Evolutionary conservation across 2,888 invertebrate species (phyloP).

Genomic region (Apamea epomidion): DNA sequence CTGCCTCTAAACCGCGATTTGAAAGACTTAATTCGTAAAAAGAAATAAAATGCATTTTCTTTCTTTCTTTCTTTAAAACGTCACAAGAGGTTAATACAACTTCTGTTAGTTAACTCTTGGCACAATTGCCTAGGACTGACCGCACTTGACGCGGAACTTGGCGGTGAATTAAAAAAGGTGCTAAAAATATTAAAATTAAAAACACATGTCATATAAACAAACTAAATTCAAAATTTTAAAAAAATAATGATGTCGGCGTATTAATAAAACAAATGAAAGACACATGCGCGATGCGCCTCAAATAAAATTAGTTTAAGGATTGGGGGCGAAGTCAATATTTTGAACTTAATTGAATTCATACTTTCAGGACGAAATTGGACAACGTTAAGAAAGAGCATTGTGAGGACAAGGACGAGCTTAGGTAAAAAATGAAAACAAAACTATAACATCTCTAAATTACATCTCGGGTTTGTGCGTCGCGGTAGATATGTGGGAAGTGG

Average conservation of each 20-base stretch:
- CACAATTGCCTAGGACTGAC: conserved; percentile 17
- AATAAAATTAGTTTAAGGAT: conserved; percentile 39
- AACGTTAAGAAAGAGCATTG: conserved; percentile 75
- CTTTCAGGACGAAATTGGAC: conserved; percentile 86
- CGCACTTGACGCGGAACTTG: background rate
- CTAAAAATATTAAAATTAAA: conserved; percentile 21
- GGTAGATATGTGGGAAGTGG: conserved; percentile 17
- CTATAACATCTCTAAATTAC: background rate
- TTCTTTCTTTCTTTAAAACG: background rate
- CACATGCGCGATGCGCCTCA: conserved; percentile 23
- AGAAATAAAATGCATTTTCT: too few relatives aligned
- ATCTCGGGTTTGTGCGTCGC: conserved; percentile 21
- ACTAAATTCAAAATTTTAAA: background rate
- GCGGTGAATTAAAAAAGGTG: conserved; percentile 20
- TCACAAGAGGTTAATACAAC: conserved; percentile 1
- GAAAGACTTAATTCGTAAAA: background rate
- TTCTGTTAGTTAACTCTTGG: background rate
- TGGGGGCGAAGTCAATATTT: conserved; percentile 65
- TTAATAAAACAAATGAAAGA: background rate
- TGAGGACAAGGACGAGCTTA: conserved; percentile 79
- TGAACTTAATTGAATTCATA: conserved; percentile 80
- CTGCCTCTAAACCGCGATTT: background rate
- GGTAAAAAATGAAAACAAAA: conserved; percentile 67
- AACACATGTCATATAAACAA: conserved; percentile 3
- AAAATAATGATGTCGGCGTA: too few relatives aligned